Conservation (phyloP, 1,140 invertebrate genomes). For the Hylaeus anthracinus region DNA sequence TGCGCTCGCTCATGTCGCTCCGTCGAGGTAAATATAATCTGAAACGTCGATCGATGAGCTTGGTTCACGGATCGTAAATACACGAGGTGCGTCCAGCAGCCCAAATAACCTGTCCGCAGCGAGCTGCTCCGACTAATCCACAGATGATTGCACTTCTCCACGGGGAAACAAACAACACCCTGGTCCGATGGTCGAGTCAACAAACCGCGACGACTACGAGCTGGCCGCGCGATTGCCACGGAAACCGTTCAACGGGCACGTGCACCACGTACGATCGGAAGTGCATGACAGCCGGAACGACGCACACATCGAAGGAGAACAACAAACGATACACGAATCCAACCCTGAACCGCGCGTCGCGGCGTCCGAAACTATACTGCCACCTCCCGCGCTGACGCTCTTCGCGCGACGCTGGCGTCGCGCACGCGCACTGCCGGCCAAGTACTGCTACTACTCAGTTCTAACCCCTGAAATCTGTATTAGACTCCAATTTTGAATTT, state of each 20-base stretch:
- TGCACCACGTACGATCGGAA: background rate
- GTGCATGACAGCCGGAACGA: conserved; percentile 4
- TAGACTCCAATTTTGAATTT: conserved; percentile 4
- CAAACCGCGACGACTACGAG: conserved; percentile 28
- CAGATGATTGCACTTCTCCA: conserved; percentile 51
- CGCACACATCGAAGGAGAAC: background rate
- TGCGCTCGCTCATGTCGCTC: background rate
- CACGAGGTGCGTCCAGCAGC: conserved; percentile 8
- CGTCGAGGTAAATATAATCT: conserved; percentile 42
- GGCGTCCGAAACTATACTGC: conserved; percentile 73
- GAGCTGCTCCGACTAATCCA: conserved; percentile 56
- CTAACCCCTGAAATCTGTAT: background rate
- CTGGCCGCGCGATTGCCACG: background rate
- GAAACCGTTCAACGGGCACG: conserved; percentile 10
- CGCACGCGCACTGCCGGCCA: conserved; percentile 11
- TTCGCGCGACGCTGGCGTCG: conserved; percentile 37
- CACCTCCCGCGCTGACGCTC: conserved; percentile 59
- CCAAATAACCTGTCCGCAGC: conserved; percentile 51
- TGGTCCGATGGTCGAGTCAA: conserved; percentile 26
- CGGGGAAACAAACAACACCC: conserved; percentile 31
- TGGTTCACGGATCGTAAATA: conserved; percentile 49
- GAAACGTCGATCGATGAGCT: conserved; percentile 52
- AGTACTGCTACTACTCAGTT: background rate
- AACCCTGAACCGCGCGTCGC: conserved; percentile 61
- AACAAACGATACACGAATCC: conserved; percentile 4